phyloP scores from a whole-genome alignment of 2,797 vertebrate genomes.

The Orientallactaga sibirica region DNA sequence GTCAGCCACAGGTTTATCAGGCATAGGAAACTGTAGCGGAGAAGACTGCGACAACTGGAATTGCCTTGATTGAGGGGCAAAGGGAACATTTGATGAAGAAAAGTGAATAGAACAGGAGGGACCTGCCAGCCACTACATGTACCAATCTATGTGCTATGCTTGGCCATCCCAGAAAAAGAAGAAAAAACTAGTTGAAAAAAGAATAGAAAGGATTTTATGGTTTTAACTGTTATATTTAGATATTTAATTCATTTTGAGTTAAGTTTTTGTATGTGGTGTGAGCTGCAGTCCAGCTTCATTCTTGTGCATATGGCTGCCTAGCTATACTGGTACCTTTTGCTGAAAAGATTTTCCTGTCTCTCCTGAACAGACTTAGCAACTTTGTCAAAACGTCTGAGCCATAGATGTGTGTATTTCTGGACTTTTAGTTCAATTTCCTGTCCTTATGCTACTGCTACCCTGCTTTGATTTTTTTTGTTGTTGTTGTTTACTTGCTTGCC shows the following conservation, averaged over 20 bases:
- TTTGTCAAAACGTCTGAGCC: neutral
- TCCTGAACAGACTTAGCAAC: neutral
- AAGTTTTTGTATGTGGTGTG: constrained; percentile 1
- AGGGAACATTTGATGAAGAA: constrained; percentile 7
- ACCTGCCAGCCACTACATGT: neutral
- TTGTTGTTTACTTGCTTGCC: neutral
- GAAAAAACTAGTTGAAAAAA: neutral
- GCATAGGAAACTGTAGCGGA: neutral
- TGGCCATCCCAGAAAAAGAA: constrained; percentile 8
- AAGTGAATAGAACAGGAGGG: constrained; percentile 5
- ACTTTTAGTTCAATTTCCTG: neutral
- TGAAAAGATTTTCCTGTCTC: neutral
- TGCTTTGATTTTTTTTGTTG: too few relatives aligned
- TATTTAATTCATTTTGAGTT: constrained; percentile 34
- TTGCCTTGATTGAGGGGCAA: neutral
- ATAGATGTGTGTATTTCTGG: constrained; percentile 15
- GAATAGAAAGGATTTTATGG: constrained; percentile 1
- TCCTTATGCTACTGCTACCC: neutral
- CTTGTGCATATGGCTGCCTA: neutral
- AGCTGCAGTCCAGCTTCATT: neutral
- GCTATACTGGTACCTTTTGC: neutral
- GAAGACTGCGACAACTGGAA: neutral
- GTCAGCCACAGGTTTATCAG: neutral
- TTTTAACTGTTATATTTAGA: constrained; percentile 34
- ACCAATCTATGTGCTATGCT: neutral